phyloP scores from a whole-genome alignment of 2,113 vertebrate genomes.

The Aythya baeri region DNA sequence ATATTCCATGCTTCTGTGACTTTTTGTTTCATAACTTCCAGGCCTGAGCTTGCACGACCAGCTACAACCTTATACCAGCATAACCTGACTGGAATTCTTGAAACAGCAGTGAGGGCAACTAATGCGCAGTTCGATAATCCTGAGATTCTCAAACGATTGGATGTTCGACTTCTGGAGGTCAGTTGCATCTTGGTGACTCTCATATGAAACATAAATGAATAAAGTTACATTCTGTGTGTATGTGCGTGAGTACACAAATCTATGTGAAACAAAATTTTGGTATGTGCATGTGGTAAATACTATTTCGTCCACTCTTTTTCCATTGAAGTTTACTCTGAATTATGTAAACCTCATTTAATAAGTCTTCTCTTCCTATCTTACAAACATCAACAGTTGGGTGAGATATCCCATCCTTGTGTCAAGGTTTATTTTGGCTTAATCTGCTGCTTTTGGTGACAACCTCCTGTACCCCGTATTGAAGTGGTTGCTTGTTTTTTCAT shows the following conservation, averaged over 20 bases:
- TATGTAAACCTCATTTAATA: neutral
- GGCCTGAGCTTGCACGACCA: slow-evolving; percentile 92
- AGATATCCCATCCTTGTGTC: neutral
- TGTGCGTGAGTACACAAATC: neutral
- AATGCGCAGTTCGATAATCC: slow-evolving; percentile 98
- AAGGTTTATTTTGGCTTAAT: neutral
- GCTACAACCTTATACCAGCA: slow-evolving; percentile 98
- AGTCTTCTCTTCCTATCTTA: neutral
- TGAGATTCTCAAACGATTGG: slow-evolving; percentile 93
- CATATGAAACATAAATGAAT: neutral
- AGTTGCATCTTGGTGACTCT: neutral
- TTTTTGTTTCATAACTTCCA: slow-evolving; percentile 46
- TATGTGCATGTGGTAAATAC: neutral
- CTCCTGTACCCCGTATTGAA: neutral
- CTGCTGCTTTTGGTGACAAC: neutral
- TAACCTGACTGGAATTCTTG: slow-evolving; percentile 96
- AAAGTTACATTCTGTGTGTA: neutral
- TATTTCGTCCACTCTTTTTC: neutral
- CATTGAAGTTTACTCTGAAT: neutral
- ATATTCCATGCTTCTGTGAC: neutral
- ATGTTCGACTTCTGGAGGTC: slow-evolving; percentile 96
- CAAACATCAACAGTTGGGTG: neutral
- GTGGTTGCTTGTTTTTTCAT: neutral
- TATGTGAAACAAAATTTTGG: neutral
- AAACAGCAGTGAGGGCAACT: slow-evolving; percentile 94